Evolutionary conservation across 1,140 invertebrate genomes (phyloP).

Genomic region (Drosophila rhopaloa): DNA sequence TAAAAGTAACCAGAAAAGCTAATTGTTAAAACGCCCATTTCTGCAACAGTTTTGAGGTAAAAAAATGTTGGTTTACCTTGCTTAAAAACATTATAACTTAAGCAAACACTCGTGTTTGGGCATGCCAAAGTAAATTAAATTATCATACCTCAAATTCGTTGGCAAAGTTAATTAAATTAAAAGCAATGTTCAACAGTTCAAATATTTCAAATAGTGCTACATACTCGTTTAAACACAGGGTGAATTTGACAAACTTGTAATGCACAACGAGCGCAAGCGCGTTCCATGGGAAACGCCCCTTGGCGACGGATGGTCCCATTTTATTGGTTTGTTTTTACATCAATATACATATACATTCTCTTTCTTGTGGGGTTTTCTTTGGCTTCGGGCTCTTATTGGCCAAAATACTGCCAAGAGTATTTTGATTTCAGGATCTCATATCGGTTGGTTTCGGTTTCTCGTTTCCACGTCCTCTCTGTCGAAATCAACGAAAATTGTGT

Average conservation of each 20-base stretch:
- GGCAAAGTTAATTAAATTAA: conserved; percentile 71
- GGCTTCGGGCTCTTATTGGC: conserved; percentile 4
- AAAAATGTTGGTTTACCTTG: background rate
- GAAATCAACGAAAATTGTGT: conserved; percentile 29
- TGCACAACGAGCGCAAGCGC: conserved; percentile 1
- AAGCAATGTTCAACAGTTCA: conserved; percentile 72
- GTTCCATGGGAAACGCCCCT: background rate
- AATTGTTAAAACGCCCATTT: too few species aligned
- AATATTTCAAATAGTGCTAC: conserved; percentile 51
- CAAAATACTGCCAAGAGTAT: background rate
- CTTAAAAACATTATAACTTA: background rate
- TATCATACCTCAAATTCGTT: conserved; percentile 40
- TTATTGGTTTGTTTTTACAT: conserved; percentile 3
- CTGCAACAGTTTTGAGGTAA: too few species aligned
- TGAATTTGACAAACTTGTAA: conserved; percentile 1
- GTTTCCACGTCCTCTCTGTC: conserved; percentile 1
- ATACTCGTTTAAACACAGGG: conserved; percentile 13
- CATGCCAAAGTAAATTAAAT: conserved; percentile 43
- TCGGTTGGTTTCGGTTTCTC: conserved; percentile 5
- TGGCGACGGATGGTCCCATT: background rate
- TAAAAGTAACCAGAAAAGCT: too few species aligned
- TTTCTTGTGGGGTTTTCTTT: background rate
- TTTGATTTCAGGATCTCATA: background rate
- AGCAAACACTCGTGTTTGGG: background rate
- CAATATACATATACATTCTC: background rate